A percentile compares a stretch with the other conserved stretches of the same genome.
These are phyloP conservation scores for Equus przewalskii DNA, from an alignment of 2,113 vertebrate species.

Conservation along the genomic window DNA sequence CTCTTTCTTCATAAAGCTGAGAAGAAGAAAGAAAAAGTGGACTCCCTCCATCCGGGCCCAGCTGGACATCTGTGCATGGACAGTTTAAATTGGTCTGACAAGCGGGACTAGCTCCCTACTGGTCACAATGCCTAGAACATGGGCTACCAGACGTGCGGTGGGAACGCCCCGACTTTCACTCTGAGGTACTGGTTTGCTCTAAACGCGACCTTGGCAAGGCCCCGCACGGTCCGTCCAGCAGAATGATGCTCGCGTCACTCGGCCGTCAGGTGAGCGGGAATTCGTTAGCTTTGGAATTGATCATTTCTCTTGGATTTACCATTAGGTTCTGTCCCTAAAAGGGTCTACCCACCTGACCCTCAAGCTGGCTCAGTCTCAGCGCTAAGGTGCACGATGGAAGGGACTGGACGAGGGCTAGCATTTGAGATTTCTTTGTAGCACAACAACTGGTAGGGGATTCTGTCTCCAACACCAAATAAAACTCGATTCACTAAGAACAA, in stretches of 20 bases:
- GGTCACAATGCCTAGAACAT: constrained; percentile 82
- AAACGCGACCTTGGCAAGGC: constrained; percentile 84
- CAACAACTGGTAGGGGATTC: constrained; percentile 17
- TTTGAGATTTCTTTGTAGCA: neutral
- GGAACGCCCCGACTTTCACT: constrained; percentile 81
- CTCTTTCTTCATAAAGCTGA: constrained; percentile 31
- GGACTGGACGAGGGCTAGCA: neutral
- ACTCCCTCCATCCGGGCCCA: constrained; percentile 4
- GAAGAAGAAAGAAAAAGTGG: neutral
- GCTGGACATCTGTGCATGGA: constrained; percentile 75
- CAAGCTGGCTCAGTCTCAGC: constrained; percentile 88
- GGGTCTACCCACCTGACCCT: constrained; percentile 72
- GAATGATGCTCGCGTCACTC: constrained; percentile 77
- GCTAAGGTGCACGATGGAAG: constrained; percentile 85
- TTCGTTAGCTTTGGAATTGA: constrained; percentile 68
- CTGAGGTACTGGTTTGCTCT: constrained; percentile 90
- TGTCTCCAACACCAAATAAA: constrained; percentile 52
- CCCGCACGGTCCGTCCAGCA: constrained; percentile 81
- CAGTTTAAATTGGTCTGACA: constrained; percentile 67
- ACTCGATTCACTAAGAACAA: constrained; percentile 43
- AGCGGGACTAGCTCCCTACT: constrained; percentile 68
- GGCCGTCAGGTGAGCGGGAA: constrained; percentile 55
- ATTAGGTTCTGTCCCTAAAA: constrained; percentile 69
- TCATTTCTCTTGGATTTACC: constrained; percentile 77
- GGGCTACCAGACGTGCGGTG: constrained; percentile 77